Base-by-base conservation (phyloP, 2,888 invertebrate species). In the Taenaris catops region DNA sequence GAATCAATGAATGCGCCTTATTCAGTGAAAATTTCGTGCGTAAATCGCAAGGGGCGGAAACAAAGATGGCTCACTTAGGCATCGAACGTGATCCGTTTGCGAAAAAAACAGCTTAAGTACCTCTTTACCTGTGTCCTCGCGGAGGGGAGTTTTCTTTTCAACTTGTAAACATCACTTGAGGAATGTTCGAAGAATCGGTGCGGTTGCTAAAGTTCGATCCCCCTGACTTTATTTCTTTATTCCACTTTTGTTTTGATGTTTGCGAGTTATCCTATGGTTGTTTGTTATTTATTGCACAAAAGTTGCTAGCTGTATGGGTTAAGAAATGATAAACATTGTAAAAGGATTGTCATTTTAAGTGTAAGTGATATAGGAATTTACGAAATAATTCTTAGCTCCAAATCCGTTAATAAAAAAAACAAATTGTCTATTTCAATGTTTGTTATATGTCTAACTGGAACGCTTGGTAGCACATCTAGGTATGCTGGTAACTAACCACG, bases 81-180 rank as follows among this genome's bases (percentile, higher is more conserved):
- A 65, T 67, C 65, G 76, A 66, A 86, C 86, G 86, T 86, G 86
- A 86, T 86, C 86, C 66, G 84, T 75, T 79, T 84, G 74, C 71
- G 67, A 78, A 67, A 81, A 80, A 83, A 79, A 50, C 53, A 46
- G 46, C 48, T 53, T 57, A 57, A 58, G 55, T 44, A 53, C 52
- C 45, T 49, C 49, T 49, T 46, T 55, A 54, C 53, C 56, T 53
- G 52, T 51, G 48, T 51, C 35, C 60, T 58, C 57, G 51, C 48
- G 25, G 49, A 52, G 63, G 71, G 67, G 58, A 58, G 55, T 59
- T 66, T 65, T 64, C 59, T 61, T 66, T 66, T 64, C 59, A 65
- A 65, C 69, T 76, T 80, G 81, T 79, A 74, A 83, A 79, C 83
- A 79, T 58, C 55, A 64, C 64, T 55, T 64, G 55, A 59, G 65